phyloP scores from a whole-genome alignment of 2,113 vertebrate genomes.

The Upupa epops region DNA sequence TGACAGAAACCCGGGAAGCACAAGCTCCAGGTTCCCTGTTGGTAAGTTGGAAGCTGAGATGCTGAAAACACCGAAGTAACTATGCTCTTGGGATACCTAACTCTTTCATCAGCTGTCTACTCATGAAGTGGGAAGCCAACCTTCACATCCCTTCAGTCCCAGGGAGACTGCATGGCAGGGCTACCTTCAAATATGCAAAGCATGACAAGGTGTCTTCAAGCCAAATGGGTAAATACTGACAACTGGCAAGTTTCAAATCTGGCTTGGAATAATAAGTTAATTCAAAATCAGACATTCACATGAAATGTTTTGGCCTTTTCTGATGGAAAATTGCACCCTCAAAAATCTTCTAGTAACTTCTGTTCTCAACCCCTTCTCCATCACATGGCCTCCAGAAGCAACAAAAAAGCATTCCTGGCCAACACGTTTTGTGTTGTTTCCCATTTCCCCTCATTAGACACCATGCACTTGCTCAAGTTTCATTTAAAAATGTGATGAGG shows the following conservation, averaged over 20 bases:
- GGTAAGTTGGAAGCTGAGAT: conserved; percentile 30
- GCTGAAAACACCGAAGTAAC: neutral
- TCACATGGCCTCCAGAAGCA: neutral
- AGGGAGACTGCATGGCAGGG: neutral
- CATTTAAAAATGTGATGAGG: neutral
- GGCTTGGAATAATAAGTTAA: neutral
- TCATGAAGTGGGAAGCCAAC: neutral
- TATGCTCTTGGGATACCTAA: neutral
- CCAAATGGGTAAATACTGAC: neutral
- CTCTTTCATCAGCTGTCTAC: neutral
- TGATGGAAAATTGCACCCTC: neutral
- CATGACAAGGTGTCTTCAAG: neutral
- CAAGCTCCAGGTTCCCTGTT: conserved; percentile 2
- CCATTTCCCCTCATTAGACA: neutral
- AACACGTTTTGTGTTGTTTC: neutral
- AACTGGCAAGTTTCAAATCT: neutral
- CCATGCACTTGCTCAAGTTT: neutral
- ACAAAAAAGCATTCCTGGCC: neutral
- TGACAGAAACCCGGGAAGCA: neutral
- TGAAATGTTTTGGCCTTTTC: neutral
- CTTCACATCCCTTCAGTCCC: neutral
- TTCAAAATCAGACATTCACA: neutral
- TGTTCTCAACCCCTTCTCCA: neutral
- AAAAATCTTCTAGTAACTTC: neutral
- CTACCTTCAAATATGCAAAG: neutral